Conservation (phyloP, 2,797 vertebrate species). For the Acanthornis magna region DNA sequence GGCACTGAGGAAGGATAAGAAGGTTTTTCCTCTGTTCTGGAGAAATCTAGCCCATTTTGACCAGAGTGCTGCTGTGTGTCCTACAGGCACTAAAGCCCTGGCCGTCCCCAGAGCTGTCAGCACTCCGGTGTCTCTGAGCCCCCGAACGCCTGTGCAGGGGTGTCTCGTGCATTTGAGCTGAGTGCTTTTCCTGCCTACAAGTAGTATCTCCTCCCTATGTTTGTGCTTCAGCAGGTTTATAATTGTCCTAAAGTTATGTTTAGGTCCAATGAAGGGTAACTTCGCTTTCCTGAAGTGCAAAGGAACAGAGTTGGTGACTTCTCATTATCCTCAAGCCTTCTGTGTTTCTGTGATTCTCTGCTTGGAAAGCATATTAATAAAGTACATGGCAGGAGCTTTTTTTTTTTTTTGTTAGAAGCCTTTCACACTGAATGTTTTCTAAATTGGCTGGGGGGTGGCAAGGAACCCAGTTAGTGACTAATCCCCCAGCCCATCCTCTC, state of each 20-base stretch:
- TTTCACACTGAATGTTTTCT: not conserved
- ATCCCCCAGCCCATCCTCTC: conserved; percentile 14
- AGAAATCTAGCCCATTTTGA: not conserved
- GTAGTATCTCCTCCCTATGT: not conserved
- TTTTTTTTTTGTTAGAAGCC: not conserved
- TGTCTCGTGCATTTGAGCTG: not conserved
- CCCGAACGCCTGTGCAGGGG: accelerated
- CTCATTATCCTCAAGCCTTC: not conserved
- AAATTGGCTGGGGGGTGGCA: not conserved
- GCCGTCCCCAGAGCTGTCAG: not conserved
- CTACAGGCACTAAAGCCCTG: not conserved
- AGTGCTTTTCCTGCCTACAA: not conserved
- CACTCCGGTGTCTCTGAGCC: not conserved
- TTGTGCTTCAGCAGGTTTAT: not conserved
- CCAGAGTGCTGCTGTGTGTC: not conserved
- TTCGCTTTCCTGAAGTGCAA: not conserved
- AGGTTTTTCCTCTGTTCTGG: not conserved
- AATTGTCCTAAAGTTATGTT: not conserved
- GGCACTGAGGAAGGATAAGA: not conserved
- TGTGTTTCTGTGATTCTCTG: not conserved
- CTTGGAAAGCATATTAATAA: not conserved
- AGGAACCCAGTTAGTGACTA: not conserved
- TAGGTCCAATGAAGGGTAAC: not conserved
- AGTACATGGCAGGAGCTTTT: not conserved
- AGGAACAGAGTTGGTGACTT: not conserved